Evolutionary conservation across 2,113 vertebrate species (phyloP).

Genomic region (Meles meles): DNA sequence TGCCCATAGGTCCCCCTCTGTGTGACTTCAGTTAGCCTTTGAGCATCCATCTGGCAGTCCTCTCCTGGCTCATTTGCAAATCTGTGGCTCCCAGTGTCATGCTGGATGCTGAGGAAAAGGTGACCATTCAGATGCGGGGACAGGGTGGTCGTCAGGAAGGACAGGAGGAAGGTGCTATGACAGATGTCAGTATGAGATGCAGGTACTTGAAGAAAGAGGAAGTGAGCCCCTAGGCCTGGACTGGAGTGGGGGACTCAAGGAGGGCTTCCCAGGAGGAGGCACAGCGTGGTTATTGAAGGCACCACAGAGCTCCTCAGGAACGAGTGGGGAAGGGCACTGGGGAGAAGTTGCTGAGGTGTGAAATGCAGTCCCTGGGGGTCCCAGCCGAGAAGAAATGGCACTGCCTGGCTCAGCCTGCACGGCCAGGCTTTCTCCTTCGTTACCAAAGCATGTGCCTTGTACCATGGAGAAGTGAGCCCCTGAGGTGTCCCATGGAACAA

Average conservation of each 20-base stretch:
- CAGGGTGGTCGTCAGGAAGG: background rate
- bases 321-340: fast-evolving
- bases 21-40: fast-evolving
- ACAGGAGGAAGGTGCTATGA: background rate
- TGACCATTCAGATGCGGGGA: background rate
- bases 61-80: fast-evolving
- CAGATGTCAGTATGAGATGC: background rate
- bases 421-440: background rate
- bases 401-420: background rate
- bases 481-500: background rate
- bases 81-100: background rate
- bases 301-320: background rate
- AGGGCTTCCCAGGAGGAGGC: background rate
- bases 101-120: background rate
- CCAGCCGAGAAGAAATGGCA: background rate
- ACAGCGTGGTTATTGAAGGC: background rate
- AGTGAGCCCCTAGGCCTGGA: no score
- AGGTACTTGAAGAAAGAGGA: no score
- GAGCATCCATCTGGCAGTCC: fast-evolving
- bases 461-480: background rate
- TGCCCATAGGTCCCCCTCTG: fast-evolving
- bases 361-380: fast-evolving
- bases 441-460: fast-evolving
- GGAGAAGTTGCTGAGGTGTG: background rate
- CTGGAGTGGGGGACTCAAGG: background rate